phyloP scores from a whole-genome alignment of 1,140 invertebrate genomes.

The Drosophila nigrodunni region DNA sequence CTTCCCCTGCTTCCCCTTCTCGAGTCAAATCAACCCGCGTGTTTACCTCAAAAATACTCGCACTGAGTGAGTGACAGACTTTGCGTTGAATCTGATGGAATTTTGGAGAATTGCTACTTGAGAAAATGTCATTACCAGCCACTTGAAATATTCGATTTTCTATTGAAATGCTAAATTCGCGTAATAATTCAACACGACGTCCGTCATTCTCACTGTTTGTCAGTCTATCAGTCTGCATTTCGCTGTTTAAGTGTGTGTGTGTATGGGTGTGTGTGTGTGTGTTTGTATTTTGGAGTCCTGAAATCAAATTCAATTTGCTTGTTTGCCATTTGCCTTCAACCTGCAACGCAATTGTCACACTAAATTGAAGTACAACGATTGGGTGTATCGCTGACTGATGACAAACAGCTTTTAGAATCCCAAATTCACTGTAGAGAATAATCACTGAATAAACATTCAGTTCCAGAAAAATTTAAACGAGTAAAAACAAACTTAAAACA shows the following conservation, averaged over 20 bases:
- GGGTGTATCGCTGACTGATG: slow-evolving; percentile 25
- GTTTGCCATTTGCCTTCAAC: slow-evolving; percentile 61
- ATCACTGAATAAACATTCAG: slow-evolving; percentile 8
- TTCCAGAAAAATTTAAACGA: slow-evolving; percentile 17
- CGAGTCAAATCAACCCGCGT: slow-evolving; percentile 9
- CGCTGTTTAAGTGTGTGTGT: slow-evolving; percentile 8
- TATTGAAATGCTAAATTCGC: slow-evolving; percentile 76
- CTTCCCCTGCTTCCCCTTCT: slow-evolving; percentile 14
- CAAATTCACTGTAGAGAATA: neutral
- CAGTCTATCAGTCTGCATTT: neutral
- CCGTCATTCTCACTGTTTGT: slow-evolving; percentile 5
- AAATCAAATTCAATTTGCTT: slow-evolving; percentile 48
- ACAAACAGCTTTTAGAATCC: slow-evolving; percentile 4
- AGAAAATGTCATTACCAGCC: slow-evolving; percentile 72
- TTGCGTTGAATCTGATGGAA: slow-evolving; percentile 20
- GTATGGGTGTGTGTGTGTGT: neutral
- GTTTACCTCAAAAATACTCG: slow-evolving; percentile 62
- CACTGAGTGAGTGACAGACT: slow-evolving; percentile 27
- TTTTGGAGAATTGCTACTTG: slow-evolving; percentile 39
- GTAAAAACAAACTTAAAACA: neutral
- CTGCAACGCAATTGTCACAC: slow-evolving; percentile 6
- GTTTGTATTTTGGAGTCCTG: slow-evolving; percentile 1
- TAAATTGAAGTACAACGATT: slow-evolving; percentile 29
- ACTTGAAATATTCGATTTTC: slow-evolving; percentile 77
- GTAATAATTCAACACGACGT: slow-evolving; percentile 58